These are phyloP conservation scores for Ranitomeya imitator DNA, from an alignment of 2,113 vertebrate genomes.

Conservation along the genomic window DNA sequence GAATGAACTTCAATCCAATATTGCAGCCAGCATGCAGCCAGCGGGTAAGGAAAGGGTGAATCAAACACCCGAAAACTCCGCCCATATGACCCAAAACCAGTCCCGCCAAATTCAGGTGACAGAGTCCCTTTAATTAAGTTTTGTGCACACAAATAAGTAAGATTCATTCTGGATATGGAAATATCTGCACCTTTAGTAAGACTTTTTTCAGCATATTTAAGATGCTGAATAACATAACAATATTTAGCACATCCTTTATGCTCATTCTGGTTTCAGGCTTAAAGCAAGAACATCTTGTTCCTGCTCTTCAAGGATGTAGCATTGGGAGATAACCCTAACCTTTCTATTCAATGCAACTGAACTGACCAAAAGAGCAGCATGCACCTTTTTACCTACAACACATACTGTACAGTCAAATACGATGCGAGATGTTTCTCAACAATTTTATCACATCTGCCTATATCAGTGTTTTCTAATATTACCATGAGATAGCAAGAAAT, in stretches of 20 bases:
- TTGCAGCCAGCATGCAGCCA: too few relatives aligned
- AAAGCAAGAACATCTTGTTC: background rate
- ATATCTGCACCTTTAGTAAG: background rate
- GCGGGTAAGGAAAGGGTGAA: too few relatives aligned
- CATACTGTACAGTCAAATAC: background rate
- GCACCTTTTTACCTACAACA: background rate
- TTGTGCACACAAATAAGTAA: background rate
- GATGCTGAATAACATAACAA: background rate
- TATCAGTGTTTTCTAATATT: background rate
- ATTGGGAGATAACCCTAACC: background rate
- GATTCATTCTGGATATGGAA: background rate
- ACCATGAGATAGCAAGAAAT: background rate
- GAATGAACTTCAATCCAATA: too few relatives aligned
- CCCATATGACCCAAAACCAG: too few relatives aligned
- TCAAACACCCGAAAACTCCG: too few relatives aligned
- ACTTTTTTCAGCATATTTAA: background rate
- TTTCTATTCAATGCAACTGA: background rate
- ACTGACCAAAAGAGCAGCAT: background rate
- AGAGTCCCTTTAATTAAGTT: too few relatives aligned
- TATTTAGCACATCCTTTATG: background rate
- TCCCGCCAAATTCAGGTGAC: too few relatives aligned
- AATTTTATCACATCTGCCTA: conserved; percentile 4
- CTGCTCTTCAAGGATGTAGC: background rate
- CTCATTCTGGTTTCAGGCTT: background rate
- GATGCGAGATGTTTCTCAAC: background rate